These are phyloP conservation scores for Pao palembangensis DNA, from an alignment of 2,113 vertebrate species.

Conservation along the genomic window DNA sequence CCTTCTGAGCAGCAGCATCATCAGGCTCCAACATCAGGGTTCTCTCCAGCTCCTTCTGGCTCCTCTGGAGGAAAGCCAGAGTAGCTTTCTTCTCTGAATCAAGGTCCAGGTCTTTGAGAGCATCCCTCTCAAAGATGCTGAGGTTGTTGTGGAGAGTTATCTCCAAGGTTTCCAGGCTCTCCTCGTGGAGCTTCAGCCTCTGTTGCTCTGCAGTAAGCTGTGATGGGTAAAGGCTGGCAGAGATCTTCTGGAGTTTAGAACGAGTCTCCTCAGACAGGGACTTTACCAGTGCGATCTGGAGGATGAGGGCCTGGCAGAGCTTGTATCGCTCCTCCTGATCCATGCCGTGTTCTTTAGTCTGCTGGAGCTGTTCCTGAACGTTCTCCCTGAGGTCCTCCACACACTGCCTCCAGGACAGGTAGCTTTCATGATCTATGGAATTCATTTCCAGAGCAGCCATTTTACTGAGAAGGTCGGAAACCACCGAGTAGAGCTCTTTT, in stretches of 20 bases:
- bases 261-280: conserved; percentile 65
- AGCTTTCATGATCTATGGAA: conserved; percentile 63
- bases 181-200: conserved; percentile 66
- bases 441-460: conserved; percentile 61
- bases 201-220: conserved; percentile 73
- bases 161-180: conserved; percentile 62
- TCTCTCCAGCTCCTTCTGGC: conserved; percentile 70
- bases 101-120: conserved; percentile 60
- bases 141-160: conserved; percentile 66
- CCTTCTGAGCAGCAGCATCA: conserved; percentile 57
- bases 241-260: conserved; percentile 71
- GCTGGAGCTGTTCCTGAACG: conserved; percentile 67
- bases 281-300: conserved; percentile 72
- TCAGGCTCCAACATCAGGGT: conserved; percentile 64
- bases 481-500: conserved; percentile 52
- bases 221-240: conserved; percentile 64
- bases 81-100: conserved; percentile 65
- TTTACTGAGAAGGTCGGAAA: conserved; percentile 70
- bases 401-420: conserved; percentile 71
- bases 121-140: conserved; percentile 60
- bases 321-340: conserved; percentile 59
- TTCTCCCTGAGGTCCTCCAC: conserved; percentile 70
- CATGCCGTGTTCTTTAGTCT: conserved; percentile 50
- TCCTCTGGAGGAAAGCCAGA: conserved; percentile 63
- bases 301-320: conserved; percentile 70